Evolutionary conservation across 2,888 invertebrate genomes (phyloP).

Genomic region (Galeopsomyia nigrocyanea): DNA sequence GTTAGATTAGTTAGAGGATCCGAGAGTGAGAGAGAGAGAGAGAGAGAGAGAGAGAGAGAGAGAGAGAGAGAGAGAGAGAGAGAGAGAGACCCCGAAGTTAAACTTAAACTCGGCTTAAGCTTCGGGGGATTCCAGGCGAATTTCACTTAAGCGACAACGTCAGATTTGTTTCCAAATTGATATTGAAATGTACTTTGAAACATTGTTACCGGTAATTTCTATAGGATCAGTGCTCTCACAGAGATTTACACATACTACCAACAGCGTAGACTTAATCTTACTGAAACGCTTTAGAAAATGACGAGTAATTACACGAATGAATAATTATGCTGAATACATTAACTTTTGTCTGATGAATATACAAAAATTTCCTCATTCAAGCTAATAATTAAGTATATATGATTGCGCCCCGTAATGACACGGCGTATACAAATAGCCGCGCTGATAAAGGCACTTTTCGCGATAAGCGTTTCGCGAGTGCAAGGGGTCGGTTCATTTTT

Average conservation of each 20-base stretch:
- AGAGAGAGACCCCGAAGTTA: conserved; percentile 26
- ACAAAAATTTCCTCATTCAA: no score
- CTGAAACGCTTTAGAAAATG: no score
- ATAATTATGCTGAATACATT: no score
- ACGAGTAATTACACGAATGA: no score
- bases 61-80: conserved; percentile 11
- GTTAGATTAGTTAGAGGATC: conserved; percentile 48
- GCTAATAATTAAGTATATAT: not conserved
- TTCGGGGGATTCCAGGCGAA: conserved; percentile 32
- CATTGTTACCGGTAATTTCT: not conserved
- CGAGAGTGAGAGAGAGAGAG: conserved; percentile 13
- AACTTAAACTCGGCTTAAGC: conserved; percentile 46
- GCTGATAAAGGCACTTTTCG: conserved; percentile 26
- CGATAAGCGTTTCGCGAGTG: conserved; percentile 13
- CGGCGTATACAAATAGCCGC: conserved; percentile 15
- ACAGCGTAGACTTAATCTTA: no score
- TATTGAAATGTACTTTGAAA: conserved; percentile 15
- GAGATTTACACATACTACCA: no score
- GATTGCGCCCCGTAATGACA: not conserved
- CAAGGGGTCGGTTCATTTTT: conserved; percentile 32
- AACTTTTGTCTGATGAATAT: no score
- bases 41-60: conserved; percentile 13
- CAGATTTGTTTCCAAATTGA: conserved; percentile 31
- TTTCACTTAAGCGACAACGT: conserved; percentile 37
- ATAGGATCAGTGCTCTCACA: no score